Evolutionary conservation across 2,888 invertebrate genomes (phyloP), one percentile per base, ranked within the genome.

Genomic region (Xanthorhoe designata): DNA sequence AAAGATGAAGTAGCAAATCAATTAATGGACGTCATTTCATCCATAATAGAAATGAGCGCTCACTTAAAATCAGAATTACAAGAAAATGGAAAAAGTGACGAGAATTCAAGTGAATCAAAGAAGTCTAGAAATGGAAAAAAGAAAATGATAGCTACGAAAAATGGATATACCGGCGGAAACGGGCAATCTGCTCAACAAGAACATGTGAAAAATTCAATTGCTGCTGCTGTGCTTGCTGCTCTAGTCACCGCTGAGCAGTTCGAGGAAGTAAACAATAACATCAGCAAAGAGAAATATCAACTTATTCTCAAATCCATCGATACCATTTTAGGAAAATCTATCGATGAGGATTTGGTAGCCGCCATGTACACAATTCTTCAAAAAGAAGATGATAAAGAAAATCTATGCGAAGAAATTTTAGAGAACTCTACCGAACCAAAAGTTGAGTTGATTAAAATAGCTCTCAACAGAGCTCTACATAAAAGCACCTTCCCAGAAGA

Each of bases 391-490:
- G 89, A 90, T 56, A 94, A 92, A 82, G 92, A 92, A 78, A 77
- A 78, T 4, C 82, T 94, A 15, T 87, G 90, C 79, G 84, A 94
- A 88, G 90, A 94, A 90, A 91, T 94, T 79, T 75, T 93, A 72
- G 87, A 94, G 73, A 89, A 93, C 72, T 84, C 93, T 0, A 90
- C 92, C 1, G 94, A 94, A 76, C 95, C 94, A 15, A 96, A 96
- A 85, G 90, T 96, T 4, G 95, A 96, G 72, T 90, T 95, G 42
- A 88, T 96, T 2, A 95, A 94, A 84, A 94, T 95, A 52, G 94
- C 95, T 1, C 83, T 95, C 0, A 92, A 90, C 55, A 89, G 85
- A 58, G 84, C 91, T 7, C 80, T 90, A 68, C 78, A 87, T 38
- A 92, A 94, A 73, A 86, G 92, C 76, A 85, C 94, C 66, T 90